These are phyloP conservation scores for Leucopternis melanops DNA, from an alignment of 2,113 vertebrate species.

Conservation along the genomic window DNA sequence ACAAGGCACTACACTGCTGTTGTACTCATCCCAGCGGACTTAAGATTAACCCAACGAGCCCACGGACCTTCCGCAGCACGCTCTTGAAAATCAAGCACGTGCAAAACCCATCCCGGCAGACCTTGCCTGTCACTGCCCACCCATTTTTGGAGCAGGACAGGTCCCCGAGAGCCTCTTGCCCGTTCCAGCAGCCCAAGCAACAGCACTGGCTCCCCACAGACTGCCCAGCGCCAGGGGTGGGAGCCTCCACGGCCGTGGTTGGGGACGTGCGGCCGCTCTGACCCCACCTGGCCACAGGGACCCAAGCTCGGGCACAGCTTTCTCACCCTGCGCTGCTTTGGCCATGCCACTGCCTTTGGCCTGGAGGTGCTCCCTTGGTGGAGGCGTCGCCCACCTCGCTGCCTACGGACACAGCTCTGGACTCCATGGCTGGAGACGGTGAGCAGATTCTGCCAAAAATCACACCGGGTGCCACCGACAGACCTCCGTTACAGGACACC, in stretches of 20 bases:
- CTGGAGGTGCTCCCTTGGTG: not conserved
- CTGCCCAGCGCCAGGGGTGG: not conserved
- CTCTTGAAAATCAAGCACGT: not conserved
- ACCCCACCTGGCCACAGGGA: no score
- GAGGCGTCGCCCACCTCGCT: not conserved
- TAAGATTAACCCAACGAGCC: not conserved
- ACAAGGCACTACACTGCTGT: not conserved
- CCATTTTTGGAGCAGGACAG: not conserved
- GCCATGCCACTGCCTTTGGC: not conserved
- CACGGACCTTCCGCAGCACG: accelerated
- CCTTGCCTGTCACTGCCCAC: not conserved
- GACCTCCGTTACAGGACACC: not conserved
- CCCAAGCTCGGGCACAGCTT: not conserved
- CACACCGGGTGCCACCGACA: accelerated
- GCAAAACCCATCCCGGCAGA: not conserved
- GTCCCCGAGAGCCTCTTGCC: not conserved
- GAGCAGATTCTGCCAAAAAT: not conserved
- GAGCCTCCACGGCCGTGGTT: accelerated
- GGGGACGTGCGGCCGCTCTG: accelerated
- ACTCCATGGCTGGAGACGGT: accelerated
- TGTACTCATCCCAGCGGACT: not conserved
- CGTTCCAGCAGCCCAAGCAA: not conserved
- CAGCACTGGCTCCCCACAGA: not conserved
- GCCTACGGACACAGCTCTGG: not conserved
- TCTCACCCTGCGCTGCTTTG: not conserved